Base-by-base conservation (phyloP, 2,113 vertebrate species). In the Neotragus moschatus region DNA sequence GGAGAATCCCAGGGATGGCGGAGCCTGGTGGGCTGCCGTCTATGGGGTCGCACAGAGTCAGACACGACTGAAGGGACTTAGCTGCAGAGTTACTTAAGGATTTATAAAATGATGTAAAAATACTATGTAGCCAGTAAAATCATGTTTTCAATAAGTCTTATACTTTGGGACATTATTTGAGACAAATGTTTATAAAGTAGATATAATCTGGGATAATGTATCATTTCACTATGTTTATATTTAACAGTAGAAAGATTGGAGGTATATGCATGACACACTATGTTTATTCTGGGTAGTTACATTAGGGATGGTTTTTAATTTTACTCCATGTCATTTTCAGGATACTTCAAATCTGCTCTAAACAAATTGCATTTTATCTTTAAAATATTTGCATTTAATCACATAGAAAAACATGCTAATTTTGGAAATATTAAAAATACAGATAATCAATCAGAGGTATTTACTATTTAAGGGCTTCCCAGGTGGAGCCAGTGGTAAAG, bases 371-470 rank as follows among this genome's bases (percentile, higher is more conserved):
- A 16, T 85, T 88, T 95, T 95, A 63, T 55, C 13, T 66, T 45
- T 82, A 66, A 94, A 61, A 60, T 79, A 86, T 56, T 28, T 58
- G 15, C 19, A 80, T 88, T 95, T 88, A 88, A 56, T 88, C 70
- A 15, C 23, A 58, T 19, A 75, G 55, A 7, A 66, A 85, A 47
- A 49, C 5, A 47, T 84, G 8, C 19, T 90, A 75, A 63, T 66
- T 85, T 49, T 43, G 45, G 17, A 95, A 85, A 85, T 91, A 84
- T 61, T n/a, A 25, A 89, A 94, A 88, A 39, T 53, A 89, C 10
- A 84, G 10, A 49, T 92, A 79, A 53, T 75, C 26, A 88, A 28
- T 70, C 10, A 23, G n/a, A 84, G 3, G 13, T 7, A 58, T 77
- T 15, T 88, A 36, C 25, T 85, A 7, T 53, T 84, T 70, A 23